These are phyloP conservation scores for Acanthacorydalis orientalis DNA, from an alignment of 2,888 invertebrate species.

Conservation along the genomic window DNA sequence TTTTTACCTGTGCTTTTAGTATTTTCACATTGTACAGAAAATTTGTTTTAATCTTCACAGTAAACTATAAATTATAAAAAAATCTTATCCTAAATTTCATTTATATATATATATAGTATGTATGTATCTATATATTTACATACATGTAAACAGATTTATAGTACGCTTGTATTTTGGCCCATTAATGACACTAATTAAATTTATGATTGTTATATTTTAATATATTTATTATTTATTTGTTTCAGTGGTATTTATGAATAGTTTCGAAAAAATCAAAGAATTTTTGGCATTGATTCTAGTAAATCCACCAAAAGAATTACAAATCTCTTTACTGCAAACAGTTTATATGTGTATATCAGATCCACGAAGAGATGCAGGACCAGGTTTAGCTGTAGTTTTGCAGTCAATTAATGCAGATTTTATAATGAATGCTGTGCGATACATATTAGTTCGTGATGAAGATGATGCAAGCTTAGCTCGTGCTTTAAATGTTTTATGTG, in stretches of 20 bases:
- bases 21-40: too few relatives aligned
- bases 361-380: conserved; percentile 35
- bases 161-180: too few relatives aligned
- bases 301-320: conserved; percentile 29
- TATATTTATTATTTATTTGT: not conserved
- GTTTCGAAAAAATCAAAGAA: conserved; percentile 17
- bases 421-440: conserved; percentile 27
- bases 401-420: conserved; percentile 29
- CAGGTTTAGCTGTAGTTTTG: conserved; percentile 41
- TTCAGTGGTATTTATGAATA: conserved; percentile 13
- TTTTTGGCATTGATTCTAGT: conserved; percentile 19
- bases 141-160: too few relatives aligned
- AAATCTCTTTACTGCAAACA: conserved; percentile 36
- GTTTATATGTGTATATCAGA: conserved; percentile 43
- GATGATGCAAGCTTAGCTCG: conserved; percentile 37
- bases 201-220: too few relatives aligned
- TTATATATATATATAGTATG: too few relatives aligned
- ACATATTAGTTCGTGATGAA: conserved; percentile 22
- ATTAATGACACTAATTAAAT: too few relatives aligned
- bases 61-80: too few relatives aligned
- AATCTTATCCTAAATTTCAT: too few relatives aligned
- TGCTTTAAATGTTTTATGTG: conserved; percentile 45
- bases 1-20: too few relatives aligned
- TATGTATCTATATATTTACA: too few relatives aligned
- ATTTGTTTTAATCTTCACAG: too few relatives aligned